Evolutionary conservation across 2,888 invertebrate genomes (phyloP), one percentile per base, ranked within the genome.

Genomic region (Gastracanthus pulcherrimus): DNA sequence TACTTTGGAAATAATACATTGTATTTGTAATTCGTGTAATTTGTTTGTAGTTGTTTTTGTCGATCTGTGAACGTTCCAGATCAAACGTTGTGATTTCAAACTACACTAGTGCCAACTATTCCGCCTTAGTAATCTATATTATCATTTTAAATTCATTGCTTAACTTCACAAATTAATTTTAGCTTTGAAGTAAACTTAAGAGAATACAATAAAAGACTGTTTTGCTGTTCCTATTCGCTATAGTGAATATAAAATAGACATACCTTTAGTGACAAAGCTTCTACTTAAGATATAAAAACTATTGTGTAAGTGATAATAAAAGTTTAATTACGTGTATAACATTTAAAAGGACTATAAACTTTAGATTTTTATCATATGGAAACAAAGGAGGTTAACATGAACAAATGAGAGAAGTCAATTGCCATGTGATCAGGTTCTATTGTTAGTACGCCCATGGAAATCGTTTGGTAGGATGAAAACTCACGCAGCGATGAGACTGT

Each of bases 401-500:
- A 38, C 23, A 36, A 66, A 38, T 13, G 11, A 11, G 5, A 1
- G n/a, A 66, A 38, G 13, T 66, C 48, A 36, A 45, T 26, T 62
- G 36, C 62, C 34, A 62, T 62, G 62, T 62, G 36, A 62, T n/a
- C n/a, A n/a, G n/a, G n/a, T n/a, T n/a, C n/a, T n/a, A n/a, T n/a
- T n/a, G n/a, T n/a, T 9, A 51, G 36, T 11, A 31, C 9, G n/a
- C 26, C 38, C 26, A 55, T 58, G 58, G 58, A 38, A 19, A n/a
- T n/a, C 36, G 26, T 29, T 62, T 41, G 7, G 16, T 67, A 76
- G 34, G 19, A 7, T 48, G 41, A 34, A 66, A 19, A 5, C 38
- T 60, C 13, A 31, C 19, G 19, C 69, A 36, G 48, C 58, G n/a
- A 81, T 81, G 81, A 71, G 60, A 31, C 38, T 76, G 11, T 36